A percentile compares a stretch with the other conserved stretches of the same genome.
These are phyloP conservation scores for Amphimedon queenslandica DNA, from an alignment of 37 sponge, comb jelly and placozoan genomes.

Conservation along the genomic window DNA sequence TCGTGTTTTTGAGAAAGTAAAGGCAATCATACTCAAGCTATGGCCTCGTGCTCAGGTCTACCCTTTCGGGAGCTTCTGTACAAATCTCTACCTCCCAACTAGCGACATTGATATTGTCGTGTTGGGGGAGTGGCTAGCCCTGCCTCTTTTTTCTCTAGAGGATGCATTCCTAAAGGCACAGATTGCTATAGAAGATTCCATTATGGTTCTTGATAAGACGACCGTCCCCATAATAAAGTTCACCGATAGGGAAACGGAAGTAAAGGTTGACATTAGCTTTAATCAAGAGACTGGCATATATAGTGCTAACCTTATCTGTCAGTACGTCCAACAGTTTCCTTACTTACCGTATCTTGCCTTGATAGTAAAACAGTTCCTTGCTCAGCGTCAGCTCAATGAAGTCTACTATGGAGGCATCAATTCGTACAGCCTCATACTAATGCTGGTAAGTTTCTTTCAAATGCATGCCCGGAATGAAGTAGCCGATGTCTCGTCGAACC, in stretches of 20 bases:
- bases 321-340: constrained; percentile 69
- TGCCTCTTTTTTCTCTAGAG: constrained; percentile 73
- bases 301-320: constrained; percentile 59
- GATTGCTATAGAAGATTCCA: constrained; percentile 64
- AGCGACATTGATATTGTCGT: constrained; percentile 96
- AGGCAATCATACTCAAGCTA: constrained; percentile 32
- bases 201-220: constrained; percentile 87
- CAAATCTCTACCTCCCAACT: constrained; percentile 84
- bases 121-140: constrained; percentile 63
- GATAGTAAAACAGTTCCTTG: constrained; percentile 92
- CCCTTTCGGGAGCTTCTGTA: constrained; percentile 87
- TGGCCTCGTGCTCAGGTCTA: constrained; percentile 85
- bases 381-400: constrained; percentile 86
- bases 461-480: constrained; percentile 66
- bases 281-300: constrained; percentile 67
- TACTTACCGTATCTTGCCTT: constrained; percentile 74
- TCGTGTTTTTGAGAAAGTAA: constrained; percentile 62
- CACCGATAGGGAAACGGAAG: constrained; percentile 71
- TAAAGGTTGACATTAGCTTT: constrained; percentile 93
- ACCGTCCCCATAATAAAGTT: constrained; percentile 90
- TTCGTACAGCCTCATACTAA: constrained; percentile 88
- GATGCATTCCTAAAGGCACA: constrained; percentile 41
- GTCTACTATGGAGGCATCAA: constrained; percentile 94
- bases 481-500: constrained; percentile 64
- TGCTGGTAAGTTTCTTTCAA: constrained; percentile 90